Base-by-base conservation (phyloP, 2,888 invertebrate species). In the Cheiracanthium punctorium region DNA sequence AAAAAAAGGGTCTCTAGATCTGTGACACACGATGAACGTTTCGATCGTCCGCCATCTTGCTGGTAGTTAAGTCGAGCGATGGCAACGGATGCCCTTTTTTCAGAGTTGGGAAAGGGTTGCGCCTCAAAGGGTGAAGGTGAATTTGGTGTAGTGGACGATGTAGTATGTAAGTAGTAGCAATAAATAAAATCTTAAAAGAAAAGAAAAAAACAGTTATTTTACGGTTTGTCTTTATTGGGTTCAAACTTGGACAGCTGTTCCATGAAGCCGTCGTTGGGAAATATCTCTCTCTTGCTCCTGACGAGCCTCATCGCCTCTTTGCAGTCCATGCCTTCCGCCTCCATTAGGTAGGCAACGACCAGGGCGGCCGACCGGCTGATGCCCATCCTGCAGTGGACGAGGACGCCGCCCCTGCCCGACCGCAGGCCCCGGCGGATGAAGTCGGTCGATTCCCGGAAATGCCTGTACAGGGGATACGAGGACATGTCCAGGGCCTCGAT, bases 321-420 rank as follows among this genome's bases (percentile, higher is more conserved):
- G 0, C 91, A 91, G 0, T 90, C 89, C 90, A 92, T 91, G n/a
- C 90, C 90, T 74, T 90, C 89, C 72, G 91, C 92, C 29, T 92
- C 90, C 92, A 93, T 92, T 12, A 92, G 90, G 87, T 91, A 93
- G 2, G 92, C 92, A 29, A 92, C 75, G 4, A 92, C 91, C 20
- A 92, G 86, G 0, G 93, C 92, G 0, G 93, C 92, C 5, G 93
- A 93, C 20, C 93, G 90, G 82, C 92, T 92, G 2, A 92, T 91
- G 24, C 93, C 93, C 89, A 92, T 90, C 64, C 91, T 91, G 88
- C 93, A 93, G 88, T 93, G 92, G 1, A 93, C 92, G 89, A 93
- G 89, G 1, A 93, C 91, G 88, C 91, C 92, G 88, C 91, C 91
- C 28, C 65, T 86, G 0, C 72, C 76, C 5, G 80, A 41, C 12